These are phyloP conservation scores for Linepithema humile DNA, from an alignment of 1,140 invertebrate genomes.

Conservation along the genomic window DNA sequence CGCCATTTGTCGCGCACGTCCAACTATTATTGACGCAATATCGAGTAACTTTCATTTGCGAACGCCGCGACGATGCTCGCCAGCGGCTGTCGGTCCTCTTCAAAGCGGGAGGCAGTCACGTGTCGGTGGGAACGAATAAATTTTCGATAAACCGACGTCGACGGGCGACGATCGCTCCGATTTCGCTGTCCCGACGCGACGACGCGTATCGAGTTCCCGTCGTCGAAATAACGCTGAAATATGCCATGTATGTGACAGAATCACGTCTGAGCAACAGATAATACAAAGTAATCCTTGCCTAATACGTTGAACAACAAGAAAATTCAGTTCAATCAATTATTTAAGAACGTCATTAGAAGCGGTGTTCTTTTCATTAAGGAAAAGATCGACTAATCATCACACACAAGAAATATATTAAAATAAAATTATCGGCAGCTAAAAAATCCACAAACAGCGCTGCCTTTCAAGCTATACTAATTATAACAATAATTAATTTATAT, in stretches of 20 bases:
- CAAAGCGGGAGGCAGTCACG: constrained; percentile 67
- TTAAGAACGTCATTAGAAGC: background rate
- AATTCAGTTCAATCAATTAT: background rate
- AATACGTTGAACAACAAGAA: background rate
- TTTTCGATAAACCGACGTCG: constrained; percentile 73
- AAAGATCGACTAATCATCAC: background rate
- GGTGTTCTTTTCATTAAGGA: background rate
- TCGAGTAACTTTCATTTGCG: constrained; percentile 71
- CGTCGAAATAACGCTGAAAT: constrained; percentile 72
- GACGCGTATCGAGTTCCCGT: constrained; percentile 70
- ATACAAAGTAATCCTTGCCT: constrained; percentile 60
- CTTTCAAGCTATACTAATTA: background rate
- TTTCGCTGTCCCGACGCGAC: constrained; percentile 66
- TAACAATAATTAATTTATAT: background rate
- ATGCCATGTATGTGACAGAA: constrained; percentile 64
- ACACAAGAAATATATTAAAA: background rate
- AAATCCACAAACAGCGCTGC: background rate
- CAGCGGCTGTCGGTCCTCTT: constrained; percentile 60
- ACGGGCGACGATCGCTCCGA: constrained; percentile 68
- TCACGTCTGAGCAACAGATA: constrained; percentile 60
- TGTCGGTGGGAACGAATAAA: constrained; percentile 70
- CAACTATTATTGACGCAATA: constrained; percentile 69
- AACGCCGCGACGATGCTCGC: constrained; percentile 63
- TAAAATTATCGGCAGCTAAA: background rate
- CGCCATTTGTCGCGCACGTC: constrained; percentile 59